Evolutionary conservation across 1,140 invertebrate species (phyloP), one percentile per base, ranked within the genome.

Genomic region (Phocides pigmalion): DNA sequence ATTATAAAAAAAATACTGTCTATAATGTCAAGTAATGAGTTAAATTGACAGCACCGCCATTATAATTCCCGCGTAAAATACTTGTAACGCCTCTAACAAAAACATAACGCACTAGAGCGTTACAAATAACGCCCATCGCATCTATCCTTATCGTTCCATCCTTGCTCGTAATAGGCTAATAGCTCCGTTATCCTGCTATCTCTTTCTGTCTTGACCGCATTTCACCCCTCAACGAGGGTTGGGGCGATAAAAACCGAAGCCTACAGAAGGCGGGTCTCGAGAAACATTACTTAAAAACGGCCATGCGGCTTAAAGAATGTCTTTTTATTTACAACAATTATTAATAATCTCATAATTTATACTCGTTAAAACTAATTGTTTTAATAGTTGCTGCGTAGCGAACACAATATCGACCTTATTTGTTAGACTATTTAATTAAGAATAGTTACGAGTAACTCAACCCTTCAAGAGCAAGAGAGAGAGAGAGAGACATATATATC

Each of bases 181-280:
- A 66, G 68, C 51, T 35, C 42, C 68, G 65, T 79, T 82, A 82
- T 81, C 42, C 65, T 53, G 44, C 75, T 61, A 54, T 87, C 84
- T 77, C 77, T 59, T 59, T 85, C 69, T 11, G 63, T 64, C 81
- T 64, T 74, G 65, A 70, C 19, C 62, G 65, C 62, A 59, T 58
- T 65, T 56, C 62, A 62, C 51, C 42, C 64, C 59, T 65, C 12
- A n/a, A 28, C 8, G 28, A 46, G 66, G 50, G 73, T 67, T 74
- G 74, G 72, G 70, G 82, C 61, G 54, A 79, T 84, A 84, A 87
- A 85, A 83, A 77, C 58, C 56, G 70, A 70, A 73, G 82, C 85
- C 83, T 88, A 88, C 66, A 62, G 72, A 67, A 58, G 70, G 61
- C 68, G 68, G 61, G 41, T n/a, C 22, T 44, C 20, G 44, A 32